A percentile compares a stretch with the other conserved stretches of the same genome.
phyloP scores from a whole-genome alignment of 2,888 invertebrate species.

The Eurytoma adleriae region DNA sequence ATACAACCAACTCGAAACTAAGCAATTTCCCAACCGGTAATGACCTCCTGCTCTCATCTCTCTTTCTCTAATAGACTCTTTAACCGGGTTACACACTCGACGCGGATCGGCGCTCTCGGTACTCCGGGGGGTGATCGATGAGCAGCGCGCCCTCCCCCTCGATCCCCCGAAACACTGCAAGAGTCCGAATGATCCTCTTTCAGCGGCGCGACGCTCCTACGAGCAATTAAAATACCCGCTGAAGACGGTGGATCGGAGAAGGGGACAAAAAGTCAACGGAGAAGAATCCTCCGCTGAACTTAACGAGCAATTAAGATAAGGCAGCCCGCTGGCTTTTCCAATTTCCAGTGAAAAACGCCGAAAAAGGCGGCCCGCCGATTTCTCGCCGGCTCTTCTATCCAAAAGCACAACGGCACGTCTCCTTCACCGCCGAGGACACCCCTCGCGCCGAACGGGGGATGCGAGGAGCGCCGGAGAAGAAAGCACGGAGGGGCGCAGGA shows the following conservation, averaged over 20 bases:
- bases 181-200: too few species aligned
- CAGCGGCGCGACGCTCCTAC: too few species aligned
- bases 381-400: neutral
- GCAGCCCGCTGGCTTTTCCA: constrained; percentile 59
- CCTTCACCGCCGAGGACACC: too few species aligned
- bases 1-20: constrained; percentile 63
- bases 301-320: constrained; percentile 55
- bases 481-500: constrained; percentile 55
- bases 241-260: constrained; percentile 1
- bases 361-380: neutral
- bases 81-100: constrained; percentile 63
- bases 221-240: neutral
- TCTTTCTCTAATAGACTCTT: constrained; percentile 64
- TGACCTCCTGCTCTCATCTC: constrained; percentile 53
- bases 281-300: constrained; percentile 22
- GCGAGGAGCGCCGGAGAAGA: constrained; percentile 33
- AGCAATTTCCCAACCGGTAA: constrained; percentile 67
- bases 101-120: constrained; percentile 61
- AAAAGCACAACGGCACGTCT: constrained; percentile 12
- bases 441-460: neutral
- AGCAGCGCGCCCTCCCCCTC: neutral
- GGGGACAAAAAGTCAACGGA: neutral
- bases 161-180: neutral
- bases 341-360: constrained; percentile 52
- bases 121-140: constrained; percentile 43